Percentiles rank a stretch among this genome's conserved stretches.
Conservation (phyloP, 2,113 vertebrate genomes). For the Coptodon bakossiorum region DNA sequence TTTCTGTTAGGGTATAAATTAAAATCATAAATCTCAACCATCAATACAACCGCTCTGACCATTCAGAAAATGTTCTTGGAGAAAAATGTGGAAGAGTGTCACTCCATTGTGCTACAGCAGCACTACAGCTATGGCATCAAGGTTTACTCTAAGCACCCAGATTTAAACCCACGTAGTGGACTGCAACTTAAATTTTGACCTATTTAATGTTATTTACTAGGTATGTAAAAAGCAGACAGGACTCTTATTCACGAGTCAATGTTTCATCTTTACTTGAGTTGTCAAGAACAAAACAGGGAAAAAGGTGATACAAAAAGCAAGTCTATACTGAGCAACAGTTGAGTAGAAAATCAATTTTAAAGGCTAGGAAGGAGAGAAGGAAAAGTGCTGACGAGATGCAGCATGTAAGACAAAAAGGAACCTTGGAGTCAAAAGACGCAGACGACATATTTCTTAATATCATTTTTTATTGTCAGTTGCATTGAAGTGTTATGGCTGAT, state of each 20-base stretch:
- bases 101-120: background rate
- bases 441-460: background rate
- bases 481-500: background rate
- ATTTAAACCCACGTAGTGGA: accelerated
- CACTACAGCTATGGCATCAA: background rate
- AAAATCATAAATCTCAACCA: background rate
- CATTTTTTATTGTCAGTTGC: background rate
- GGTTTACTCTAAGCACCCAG: background rate
- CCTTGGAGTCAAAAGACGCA: background rate
- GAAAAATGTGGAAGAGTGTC: background rate
- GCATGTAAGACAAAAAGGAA: background rate
- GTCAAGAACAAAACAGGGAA: background rate
- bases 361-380: background rate
- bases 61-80: background rate
- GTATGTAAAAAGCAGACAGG: background rate
- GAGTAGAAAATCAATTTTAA: background rate
- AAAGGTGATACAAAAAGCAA: background rate
- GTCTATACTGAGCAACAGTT: background rate
- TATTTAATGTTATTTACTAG: background rate
- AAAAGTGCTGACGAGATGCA: background rate
- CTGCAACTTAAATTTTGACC: background rate
- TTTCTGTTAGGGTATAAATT: background rate
- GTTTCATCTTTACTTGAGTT: background rate
- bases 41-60: background rate
- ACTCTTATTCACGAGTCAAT: background rate